A percentile compares a stretch with the other conserved stretches of the same genome.
Evolutionary conservation across 2,888 invertebrate genomes (phyloP).

Genomic region (Drosophila peninsularis): DNA sequence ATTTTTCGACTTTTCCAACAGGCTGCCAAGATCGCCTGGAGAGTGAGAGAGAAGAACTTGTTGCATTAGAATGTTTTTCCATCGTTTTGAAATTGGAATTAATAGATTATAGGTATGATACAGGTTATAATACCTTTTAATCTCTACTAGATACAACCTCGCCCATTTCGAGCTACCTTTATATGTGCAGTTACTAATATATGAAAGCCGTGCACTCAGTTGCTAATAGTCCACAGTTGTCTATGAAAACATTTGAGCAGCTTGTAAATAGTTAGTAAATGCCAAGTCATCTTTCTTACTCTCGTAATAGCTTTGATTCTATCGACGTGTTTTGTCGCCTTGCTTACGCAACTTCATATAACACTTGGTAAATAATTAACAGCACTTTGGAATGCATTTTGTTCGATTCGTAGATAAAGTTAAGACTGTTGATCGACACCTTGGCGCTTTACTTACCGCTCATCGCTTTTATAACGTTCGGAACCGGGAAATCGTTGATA

Average conservation of each 20-base stretch:
- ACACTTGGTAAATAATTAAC: neutral
- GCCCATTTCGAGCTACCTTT: neutral
- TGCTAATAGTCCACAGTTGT: neutral
- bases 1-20: slow-evolving; percentile 43
- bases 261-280: neutral
- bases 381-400: neutral
- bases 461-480: slow-evolving; percentile 46
- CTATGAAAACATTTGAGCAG: neutral
- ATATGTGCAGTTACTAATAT: neutral
- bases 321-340: neutral
- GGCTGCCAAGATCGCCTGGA: slow-evolving; percentile 36
- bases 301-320: neutral
- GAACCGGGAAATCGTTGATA: slow-evolving; percentile 65
- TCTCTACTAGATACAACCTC: neutral
- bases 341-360: neutral
- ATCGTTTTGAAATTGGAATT: no score
- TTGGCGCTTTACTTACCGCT: no score
- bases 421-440: no score
- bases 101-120: no score
- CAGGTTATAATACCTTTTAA: neutral
- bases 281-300: neutral
- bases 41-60: neutral
- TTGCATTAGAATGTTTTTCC: no score
- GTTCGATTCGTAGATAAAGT: neutral
- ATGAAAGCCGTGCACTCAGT: neutral